Base-by-base conservation (phyloP, 2,113 vertebrate species). In the Hippolais icterina region DNA sequence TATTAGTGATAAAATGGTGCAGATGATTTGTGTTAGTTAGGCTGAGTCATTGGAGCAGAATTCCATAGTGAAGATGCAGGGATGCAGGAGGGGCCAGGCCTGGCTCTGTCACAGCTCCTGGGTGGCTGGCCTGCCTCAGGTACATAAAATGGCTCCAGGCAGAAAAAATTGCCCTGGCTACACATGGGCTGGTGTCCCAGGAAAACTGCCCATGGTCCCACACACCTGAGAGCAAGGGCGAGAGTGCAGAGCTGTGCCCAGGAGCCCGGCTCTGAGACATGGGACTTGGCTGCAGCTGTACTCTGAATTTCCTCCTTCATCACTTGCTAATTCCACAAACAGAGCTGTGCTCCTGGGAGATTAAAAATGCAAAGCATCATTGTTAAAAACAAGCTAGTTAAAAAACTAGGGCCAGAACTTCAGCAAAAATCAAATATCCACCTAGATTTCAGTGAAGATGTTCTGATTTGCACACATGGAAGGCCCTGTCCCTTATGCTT, bases 161-260 rank as follows among this genome's bases (percentile, higher is more conserved):
- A 81, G 52, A n/a, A 75, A 84, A 66, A 64, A 31, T 13, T 54
- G 8, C 31, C 44, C 24, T 59, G 70, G 46, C 20, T 53, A 19
- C 47, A 27, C 25, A 5, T 6, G 71, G 50, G n/a, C 37, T 54
- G 39, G 11, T 3, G 4, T 50, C 25, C 72, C 52, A 54, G 56
- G 77, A 89, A 59, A 70, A 37, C 25, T 25, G n/a, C 49, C 75
- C 23, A 3, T 0, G 2, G 33, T 27, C 46, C 42, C 49, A 35
- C 8, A 7, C 12, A 3, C 2, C 1, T 1, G 0, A 0, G 3
- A 20, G 35, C 10, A 5, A 2, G 11, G 41, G 39, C 0, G 1
- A 49, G n/a, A 19, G 39, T 8, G 15, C 37, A 6, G 11, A 64
- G 31, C 47, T 3, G 7, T 39, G 46, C n/a, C 80, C 21, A 41